Percentiles rank a stretch among this genome's conserved stretches.
Evolutionary conservation across 2,113 vertebrate species (phyloP).

Genomic region (Aptenodytes patagonicus): DNA sequence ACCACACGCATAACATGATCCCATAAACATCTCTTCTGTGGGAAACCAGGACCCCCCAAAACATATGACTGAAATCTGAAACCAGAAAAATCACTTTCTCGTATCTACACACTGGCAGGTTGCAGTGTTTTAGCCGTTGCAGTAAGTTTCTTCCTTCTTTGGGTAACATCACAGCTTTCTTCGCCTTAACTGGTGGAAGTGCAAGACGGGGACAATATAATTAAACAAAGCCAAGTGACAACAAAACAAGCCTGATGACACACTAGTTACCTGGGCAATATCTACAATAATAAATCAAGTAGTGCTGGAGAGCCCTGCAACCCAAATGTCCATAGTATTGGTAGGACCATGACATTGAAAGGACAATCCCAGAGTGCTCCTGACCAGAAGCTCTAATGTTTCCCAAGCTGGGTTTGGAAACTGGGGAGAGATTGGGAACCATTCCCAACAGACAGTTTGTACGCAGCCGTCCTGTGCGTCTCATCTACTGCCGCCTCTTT

Average conservation of each 20-base stretch:
- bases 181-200: background rate
- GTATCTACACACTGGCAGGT: fast-evolving
- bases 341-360: background rate
- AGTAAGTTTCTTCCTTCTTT: background rate
- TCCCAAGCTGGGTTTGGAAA: background rate
- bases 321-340: too few species aligned
- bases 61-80: background rate
- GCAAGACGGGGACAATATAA: background rate
- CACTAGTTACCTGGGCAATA: background rate
- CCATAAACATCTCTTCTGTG: background rate
- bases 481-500: background rate
- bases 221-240: background rate
- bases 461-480: background rate
- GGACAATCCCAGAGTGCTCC: background rate
- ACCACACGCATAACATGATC: fast-evolving
- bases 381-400: background rate
- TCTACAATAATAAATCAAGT: background rate
- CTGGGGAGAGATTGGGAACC: background rate
- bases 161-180: background rate
- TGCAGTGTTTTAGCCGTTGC: background rate
- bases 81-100: background rate
- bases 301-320: background rate
- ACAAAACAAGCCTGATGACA: background rate
- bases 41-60: background rate
- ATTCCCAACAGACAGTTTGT: background rate